Base-by-base conservation (phyloP, 2,888 invertebrate genomes). In the Fragum whitleyi region DNA sequence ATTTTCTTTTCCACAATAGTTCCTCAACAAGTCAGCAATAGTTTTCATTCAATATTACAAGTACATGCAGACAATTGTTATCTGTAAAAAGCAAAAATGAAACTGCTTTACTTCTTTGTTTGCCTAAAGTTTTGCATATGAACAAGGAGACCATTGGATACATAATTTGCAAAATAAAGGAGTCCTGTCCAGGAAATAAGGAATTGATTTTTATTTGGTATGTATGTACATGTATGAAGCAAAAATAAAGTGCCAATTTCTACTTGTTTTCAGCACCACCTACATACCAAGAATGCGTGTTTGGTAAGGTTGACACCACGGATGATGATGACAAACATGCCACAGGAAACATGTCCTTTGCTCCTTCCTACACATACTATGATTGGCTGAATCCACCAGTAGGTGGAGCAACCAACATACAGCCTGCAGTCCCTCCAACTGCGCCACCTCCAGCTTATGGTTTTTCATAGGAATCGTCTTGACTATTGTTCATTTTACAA, bases 291-390 rank as follows among this genome's bases (percentile, higher is more conserved):
- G 85, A 86, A 51, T 86, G 86, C 79, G 69, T 84, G 6, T 75
- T 79, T n/a, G 87, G 87, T 0, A 82, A 82, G 59, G 82, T 84
- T 16, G 83, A 86, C 55, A 80, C 85, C 26, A 81, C 84, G 6
- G 87, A 88, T 74, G 89, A 90, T 28, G 88, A 89, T 28, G 89
- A 90, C 72, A 87, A 89, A 61, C 79, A 89, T 74, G 87, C 89
- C 0, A 42, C 57, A n/a, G 89, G 90, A 36, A 70, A 85, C 65
- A 79, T 83, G 82, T 55, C 61, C 16, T 89, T 59, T 75, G 82
- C 89, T 0, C 89, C 90, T 1, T 42, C 71, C 11, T 90, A 90
- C 57, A 77, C 87, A 11, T 89, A 86, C 62, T 90, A 90, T 71
- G 74, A 87, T 53, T 87, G 87, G 86, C 67, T 80, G 69, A 75